Evolutionary conservation across 2,797 vertebrate species (phyloP).

Genomic region (Arctocebus calabarensis): DNA sequence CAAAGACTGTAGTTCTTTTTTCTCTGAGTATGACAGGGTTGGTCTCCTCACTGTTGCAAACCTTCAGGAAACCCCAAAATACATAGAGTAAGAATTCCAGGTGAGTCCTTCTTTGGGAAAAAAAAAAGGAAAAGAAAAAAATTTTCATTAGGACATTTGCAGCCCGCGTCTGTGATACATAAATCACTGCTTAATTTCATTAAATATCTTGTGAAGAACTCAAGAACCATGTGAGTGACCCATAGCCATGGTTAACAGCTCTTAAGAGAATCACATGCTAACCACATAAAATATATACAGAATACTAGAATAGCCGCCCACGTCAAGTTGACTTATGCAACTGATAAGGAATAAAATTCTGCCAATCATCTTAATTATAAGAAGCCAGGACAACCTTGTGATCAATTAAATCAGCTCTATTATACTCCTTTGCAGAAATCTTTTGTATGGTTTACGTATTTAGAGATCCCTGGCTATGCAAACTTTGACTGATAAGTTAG

Average conservation of each 20-base stretch:
- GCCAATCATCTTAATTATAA: background rate
- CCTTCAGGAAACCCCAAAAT: slow-evolving; percentile 62
- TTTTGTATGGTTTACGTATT: background rate
- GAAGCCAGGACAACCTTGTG: background rate
- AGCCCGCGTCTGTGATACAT: slow-evolving; percentile 74
- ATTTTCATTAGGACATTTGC: slow-evolving; percentile 61
- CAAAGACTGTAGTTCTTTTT: slow-evolving; percentile 34
- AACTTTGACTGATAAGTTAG: background rate
- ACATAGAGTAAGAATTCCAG: slow-evolving; percentile 71
- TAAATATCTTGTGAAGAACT: slow-evolving; percentile 71
- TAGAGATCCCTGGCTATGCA: background rate
- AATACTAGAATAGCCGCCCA: slow-evolving; percentile 18
- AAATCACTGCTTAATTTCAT: slow-evolving; percentile 67
- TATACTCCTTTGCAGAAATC: background rate
- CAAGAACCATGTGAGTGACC: slow-evolving; percentile 75
- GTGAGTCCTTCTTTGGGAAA: slow-evolving; percentile 67
- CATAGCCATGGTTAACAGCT: background rate
- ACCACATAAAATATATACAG: slow-evolving; percentile 49
- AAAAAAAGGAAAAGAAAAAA: slow-evolving; percentile 79
- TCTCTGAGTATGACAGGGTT: slow-evolving; percentile 63
- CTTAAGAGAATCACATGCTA: slow-evolving; percentile 61
- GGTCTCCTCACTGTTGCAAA: slow-evolving; percentile 70
- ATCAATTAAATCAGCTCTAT: background rate
- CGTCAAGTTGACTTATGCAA: slow-evolving; percentile 54
- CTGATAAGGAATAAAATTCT: slow-evolving; percentile 39